Conservation (phyloP, 92 coral and sea anemone species). For the Galaxea fascicularis region DNA sequence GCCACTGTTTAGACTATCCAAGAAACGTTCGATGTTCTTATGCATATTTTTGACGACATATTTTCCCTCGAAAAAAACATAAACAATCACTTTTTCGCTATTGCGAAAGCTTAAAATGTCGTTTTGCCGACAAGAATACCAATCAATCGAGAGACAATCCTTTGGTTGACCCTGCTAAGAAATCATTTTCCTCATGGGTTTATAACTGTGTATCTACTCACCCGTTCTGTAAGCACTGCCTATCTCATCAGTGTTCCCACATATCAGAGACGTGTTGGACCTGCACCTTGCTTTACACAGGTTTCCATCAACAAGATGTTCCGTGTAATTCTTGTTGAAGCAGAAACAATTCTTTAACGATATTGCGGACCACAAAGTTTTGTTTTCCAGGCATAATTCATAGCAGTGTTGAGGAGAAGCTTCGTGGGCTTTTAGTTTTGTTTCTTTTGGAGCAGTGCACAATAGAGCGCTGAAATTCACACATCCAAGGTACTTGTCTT, state of each 20-base stretch:
- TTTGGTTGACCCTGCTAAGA: no score
- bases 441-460: no score
- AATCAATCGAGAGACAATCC: no score
- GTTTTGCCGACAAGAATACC: no score
- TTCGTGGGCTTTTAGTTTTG: constrained; percentile 45
- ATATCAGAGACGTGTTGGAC: constrained; percentile 43
- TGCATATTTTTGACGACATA: no score
- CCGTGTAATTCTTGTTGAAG: constrained; percentile 6
- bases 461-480: neutral
- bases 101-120: no score
- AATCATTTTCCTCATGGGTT: no score
- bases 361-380: constrained; percentile 27
- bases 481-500: constrained; percentile 21
- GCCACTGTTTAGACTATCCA: no score
- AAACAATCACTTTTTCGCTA: no score
- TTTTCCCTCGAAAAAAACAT: no score
- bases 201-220: neutral
- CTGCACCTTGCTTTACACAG: constrained; percentile 51
- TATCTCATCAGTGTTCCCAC: constrained; percentile 54
- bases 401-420: constrained; percentile 59
- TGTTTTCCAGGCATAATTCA: constrained; percentile 1
- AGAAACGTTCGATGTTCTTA: no score
- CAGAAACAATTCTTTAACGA: constrained; percentile 48
- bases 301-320: neutral
- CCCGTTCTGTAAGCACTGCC: constrained; percentile 66